Conservation (phyloP, 2,888 invertebrate species). For the Criorhina ranunculi region DNA sequence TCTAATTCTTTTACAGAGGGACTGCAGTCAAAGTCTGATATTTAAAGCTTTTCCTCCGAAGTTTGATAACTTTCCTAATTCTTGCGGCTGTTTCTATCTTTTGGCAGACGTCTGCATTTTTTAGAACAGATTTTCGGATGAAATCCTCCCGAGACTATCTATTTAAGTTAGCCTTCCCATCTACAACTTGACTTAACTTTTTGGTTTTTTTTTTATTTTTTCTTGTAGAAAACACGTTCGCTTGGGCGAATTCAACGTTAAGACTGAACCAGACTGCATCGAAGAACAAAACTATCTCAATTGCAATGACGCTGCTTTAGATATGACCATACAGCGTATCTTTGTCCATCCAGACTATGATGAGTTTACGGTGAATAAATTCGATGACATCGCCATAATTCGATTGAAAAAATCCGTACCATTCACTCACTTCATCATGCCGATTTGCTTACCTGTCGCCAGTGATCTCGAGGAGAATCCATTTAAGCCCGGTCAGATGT, state of each 20-base stretch:
- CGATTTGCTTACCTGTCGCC: conserved; percentile 86
- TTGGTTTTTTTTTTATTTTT: conserved; percentile 13
- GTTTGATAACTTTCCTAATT: no score
- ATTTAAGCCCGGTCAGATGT: conserved; percentile 84
- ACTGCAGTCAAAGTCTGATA: no score
- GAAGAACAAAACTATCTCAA: conserved; percentile 82
- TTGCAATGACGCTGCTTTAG: conserved; percentile 88
- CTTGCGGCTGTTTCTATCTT: no score
- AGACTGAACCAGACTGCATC: conserved; percentile 87
- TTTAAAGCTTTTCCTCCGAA: no score
- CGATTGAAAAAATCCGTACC: conserved; percentile 81
- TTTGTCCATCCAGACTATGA: conserved; percentile 88
- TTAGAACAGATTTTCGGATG: no score
- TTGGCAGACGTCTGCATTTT: no score
- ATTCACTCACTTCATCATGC: conserved; percentile 86
- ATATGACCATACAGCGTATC: conserved; percentile 87
- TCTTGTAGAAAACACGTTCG: conserved; percentile 85
- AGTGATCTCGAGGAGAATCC: conserved; percentile 81
- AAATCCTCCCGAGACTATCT: no score
- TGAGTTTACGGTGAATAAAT: conserved; percentile 85
- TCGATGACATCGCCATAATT: conserved; percentile 87
- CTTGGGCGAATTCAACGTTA: conserved; percentile 88
- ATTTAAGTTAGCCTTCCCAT: no score
- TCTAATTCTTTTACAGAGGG: no score
- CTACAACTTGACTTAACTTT: no score